Conservation (phyloP, 2,113 vertebrate genomes). For the Neodontobutis hainanensis region DNA sequence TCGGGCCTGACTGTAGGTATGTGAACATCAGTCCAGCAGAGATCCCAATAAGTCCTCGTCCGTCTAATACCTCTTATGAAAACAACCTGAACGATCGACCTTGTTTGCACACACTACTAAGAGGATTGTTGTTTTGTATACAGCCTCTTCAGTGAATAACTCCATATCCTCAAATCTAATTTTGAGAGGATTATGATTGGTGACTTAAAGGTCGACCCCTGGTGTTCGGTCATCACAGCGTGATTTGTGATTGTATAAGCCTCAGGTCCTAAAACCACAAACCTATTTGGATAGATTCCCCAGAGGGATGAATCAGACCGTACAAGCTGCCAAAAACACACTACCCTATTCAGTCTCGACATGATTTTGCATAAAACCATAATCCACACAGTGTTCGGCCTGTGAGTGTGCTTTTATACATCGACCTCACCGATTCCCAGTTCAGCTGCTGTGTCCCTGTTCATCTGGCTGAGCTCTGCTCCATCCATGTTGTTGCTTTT, state of each 20-base stretch:
- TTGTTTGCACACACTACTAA: background rate
- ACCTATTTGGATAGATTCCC: slow-evolving; percentile 13
- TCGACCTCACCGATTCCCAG: slow-evolving; percentile 86
- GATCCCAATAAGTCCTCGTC: too few relatives aligned
- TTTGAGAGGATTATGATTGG: slow-evolving; percentile 61
- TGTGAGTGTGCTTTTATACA: background rate
- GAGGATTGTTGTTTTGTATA: slow-evolving; percentile 6
- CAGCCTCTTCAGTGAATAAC: slow-evolving; percentile 27
- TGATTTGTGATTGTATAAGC: slow-evolving; percentile 47
- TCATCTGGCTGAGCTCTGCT: slow-evolving; percentile 82
- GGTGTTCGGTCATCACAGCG: slow-evolving; percentile 29
- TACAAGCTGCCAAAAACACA: slow-evolving; percentile 11
- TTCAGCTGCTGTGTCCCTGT: slow-evolving; percentile 82
- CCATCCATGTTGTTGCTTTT: slow-evolving; percentile 87
- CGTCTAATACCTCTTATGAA: too few relatives aligned
- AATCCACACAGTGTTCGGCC: slow-evolving; percentile 14
- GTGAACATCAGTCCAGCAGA: too few relatives aligned
- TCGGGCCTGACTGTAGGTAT: too few relatives aligned
- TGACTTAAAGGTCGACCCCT: slow-evolving; percentile 47
- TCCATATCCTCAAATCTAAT: slow-evolving; percentile 51
- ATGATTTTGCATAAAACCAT: slow-evolving; percentile 40
- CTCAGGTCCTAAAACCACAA: slow-evolving; percentile 34
- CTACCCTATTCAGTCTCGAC: background rate
- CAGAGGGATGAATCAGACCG: slow-evolving; percentile 32
- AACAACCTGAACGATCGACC: too few relatives aligned